Percentiles rank a stretch among this genome's conserved stretches.
Conservation (phyloP, 2,888 invertebrate genomes). For the Xylophagus ater region DNA sequence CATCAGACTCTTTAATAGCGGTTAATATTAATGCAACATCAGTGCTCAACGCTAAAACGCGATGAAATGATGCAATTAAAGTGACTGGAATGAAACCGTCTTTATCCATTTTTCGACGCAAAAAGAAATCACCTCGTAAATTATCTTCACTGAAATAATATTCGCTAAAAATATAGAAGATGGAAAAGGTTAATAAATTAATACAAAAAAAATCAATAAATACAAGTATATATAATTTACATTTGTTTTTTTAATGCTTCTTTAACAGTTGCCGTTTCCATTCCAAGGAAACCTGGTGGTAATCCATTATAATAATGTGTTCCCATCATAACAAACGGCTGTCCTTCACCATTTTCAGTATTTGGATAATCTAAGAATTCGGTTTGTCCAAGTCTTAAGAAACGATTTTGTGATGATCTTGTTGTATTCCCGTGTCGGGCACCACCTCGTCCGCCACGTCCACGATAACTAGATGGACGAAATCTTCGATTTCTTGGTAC, state of each 20-base stretch:
- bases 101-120: conserved; percentile 90
- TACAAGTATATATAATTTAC: conserved; percentile 55
- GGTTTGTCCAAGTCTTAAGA: neutral
- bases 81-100: conserved; percentile 90
- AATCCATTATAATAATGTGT: conserved; percentile 38
- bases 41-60: conserved; percentile 77
- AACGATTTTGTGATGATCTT: conserved; percentile 9
- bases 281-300: conserved; percentile 34
- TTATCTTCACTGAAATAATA: conserved; percentile 99
- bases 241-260: conserved; percentile 83
- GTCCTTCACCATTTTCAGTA: too few species aligned
- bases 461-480: conserved; percentile 32
- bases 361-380: conserved; percentile 42
- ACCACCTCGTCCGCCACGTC: conserved; percentile 40
- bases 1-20: conserved; percentile 75
- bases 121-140: conserved; percentile 87
- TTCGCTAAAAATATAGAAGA: conserved; percentile 61
- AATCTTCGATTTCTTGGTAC: conserved; percentile 33
- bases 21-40: conserved; percentile 75
- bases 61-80: conserved; percentile 90
- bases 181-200: too few species aligned
- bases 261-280: conserved; percentile 51
- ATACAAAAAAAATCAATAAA: conserved; percentile 11
- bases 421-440: conserved; percentile 42
- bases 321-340: conserved; percentile 33